phyloP scores from a whole-genome alignment of 2,797 vertebrate genomes.

The Pseudomugil gertrudae region DNA sequence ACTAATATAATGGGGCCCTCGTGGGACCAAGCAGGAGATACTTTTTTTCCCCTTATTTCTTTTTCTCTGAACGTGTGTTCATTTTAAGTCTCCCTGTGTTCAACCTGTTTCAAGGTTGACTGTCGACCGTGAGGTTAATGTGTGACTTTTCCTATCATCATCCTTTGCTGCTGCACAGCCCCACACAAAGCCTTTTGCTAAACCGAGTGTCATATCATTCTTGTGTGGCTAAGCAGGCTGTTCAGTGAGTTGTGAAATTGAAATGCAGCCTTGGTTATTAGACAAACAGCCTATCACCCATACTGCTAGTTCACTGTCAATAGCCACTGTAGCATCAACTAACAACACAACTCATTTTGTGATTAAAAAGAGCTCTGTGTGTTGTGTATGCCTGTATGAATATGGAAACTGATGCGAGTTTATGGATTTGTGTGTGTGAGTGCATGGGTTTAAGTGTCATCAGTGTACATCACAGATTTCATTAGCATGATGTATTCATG shows the following conservation, averaged over 20 bases:
- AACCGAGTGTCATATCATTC: slow-evolving; percentile 75
- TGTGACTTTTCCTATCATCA: slow-evolving; percentile 40
- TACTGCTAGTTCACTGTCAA: slow-evolving; percentile 76
- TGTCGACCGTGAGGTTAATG: slow-evolving; percentile 39
- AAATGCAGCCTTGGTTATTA: slow-evolving; percentile 84
- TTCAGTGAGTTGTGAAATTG: slow-evolving; percentile 84
- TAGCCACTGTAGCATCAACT: slow-evolving; percentile 69
- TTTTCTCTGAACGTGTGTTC: slow-evolving; percentile 26
- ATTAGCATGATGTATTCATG: slow-evolving; percentile 46
- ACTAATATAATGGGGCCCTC: slow-evolving; percentile 65
- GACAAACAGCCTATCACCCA: slow-evolving; percentile 78
- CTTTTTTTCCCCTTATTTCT: slow-evolving; percentile 20
- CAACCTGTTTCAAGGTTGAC: slow-evolving; percentile 55
- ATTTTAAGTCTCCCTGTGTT: slow-evolving; percentile 20
- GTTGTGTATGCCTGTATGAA: slow-evolving; percentile 20
- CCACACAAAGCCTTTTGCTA: slow-evolving; percentile 53
- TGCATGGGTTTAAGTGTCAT: slow-evolving; percentile 1
- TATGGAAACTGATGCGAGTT: slow-evolving; percentile 1
- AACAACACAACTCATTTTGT: slow-evolving; percentile 69
- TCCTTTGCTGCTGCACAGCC: slow-evolving; percentile 22
- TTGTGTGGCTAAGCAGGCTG: slow-evolving; percentile 78
- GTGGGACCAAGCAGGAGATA: slow-evolving; percentile 48
- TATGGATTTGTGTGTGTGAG: slow-evolving; percentile 3
- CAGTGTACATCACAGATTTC: slow-evolving; percentile 24
- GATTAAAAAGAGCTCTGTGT: slow-evolving; percentile 52